Conservation (phyloP, 2,113 vertebrate species). For the Arvicanthis niloticus region DNA sequence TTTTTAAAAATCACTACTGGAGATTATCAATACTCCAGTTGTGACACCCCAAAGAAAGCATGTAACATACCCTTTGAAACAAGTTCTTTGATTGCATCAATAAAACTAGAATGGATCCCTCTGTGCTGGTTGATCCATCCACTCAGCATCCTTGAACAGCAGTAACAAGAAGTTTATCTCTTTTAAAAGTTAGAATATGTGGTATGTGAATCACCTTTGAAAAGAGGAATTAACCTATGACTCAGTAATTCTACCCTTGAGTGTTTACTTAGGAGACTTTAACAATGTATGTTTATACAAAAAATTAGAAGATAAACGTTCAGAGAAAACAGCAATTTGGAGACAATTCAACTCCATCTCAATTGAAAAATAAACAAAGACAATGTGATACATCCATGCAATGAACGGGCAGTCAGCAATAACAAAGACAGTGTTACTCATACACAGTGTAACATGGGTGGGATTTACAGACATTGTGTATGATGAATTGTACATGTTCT, state of each 20-base stretch:
- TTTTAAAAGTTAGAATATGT: not conserved
- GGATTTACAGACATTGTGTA: not conserved
- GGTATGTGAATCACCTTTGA: not conserved
- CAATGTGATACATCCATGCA: not conserved
- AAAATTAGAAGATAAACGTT: not conserved
- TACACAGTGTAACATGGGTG: not conserved
- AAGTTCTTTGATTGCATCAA: rapidly evolving
- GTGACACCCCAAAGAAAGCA: not conserved
- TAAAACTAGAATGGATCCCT: not conserved
- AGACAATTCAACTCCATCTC: not conserved
- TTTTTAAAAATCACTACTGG: not conserved
- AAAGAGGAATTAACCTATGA: not conserved
- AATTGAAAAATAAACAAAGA: not conserved
- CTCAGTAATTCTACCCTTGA: not conserved
- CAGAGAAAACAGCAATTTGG: not conserved
- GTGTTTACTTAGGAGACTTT: not conserved
- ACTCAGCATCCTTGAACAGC: not conserved
- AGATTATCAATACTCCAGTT: not conserved
- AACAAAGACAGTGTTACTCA: not conserved
- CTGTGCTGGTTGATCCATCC: not conserved
- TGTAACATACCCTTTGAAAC: not conserved
- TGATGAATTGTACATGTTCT: too few species aligned
- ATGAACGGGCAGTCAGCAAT: not conserved
- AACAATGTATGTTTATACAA: not conserved
- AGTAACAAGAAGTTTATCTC: not conserved